A percentile compares a stretch with the other conserved stretches of the same genome.
Conservation (phyloP, 2,888 invertebrate species). For the Hoplodrina blanda region DNA sequence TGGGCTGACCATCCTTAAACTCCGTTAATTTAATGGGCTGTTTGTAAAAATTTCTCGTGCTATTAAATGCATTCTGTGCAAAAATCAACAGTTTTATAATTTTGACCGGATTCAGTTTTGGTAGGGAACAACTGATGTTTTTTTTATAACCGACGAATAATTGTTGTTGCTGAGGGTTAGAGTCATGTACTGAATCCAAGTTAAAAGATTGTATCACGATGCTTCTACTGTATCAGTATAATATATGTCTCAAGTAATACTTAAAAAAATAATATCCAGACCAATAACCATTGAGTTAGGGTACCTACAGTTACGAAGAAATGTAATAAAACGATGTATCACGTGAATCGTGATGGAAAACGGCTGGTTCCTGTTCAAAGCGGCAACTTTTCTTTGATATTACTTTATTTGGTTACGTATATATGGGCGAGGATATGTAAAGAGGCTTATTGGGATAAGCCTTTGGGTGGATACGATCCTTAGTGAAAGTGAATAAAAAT, state of each 20-base stretch:
- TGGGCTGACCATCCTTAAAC: conserved; percentile 11
- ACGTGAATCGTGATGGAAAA: conserved; percentile 73
- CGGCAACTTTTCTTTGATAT: conserved; percentile 80
- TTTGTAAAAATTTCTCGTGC: conserved; percentile 5
- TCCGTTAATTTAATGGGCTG: conserved; percentile 35
- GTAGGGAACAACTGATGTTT: no score
- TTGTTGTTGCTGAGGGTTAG: no score
- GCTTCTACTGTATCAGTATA: no score
- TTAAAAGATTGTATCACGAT: no score
- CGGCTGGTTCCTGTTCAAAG: conserved; percentile 68
- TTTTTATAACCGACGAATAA: no score
- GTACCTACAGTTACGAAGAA: conserved; percentile 63
- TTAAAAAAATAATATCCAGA: conserved; percentile 68
- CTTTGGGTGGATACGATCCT: conserved; percentile 59
- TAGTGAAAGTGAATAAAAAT: conserved; percentile 70
- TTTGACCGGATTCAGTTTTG: no score
- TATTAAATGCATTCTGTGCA: conserved; percentile 31
- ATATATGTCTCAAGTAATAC: conserved; percentile 45
- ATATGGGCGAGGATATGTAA: conserved; percentile 71
- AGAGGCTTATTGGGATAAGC: conserved; percentile 74
- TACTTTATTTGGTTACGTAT: conserved; percentile 78
- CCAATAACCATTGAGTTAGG: conserved; percentile 67
- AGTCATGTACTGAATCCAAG: no score
- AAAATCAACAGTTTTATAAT: no score
- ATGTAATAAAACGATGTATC: conserved; percentile 78